These are phyloP conservation scores for Empidonax traillii DNA, from an alignment of 2,113 vertebrate species.

Conservation along the genomic window DNA sequence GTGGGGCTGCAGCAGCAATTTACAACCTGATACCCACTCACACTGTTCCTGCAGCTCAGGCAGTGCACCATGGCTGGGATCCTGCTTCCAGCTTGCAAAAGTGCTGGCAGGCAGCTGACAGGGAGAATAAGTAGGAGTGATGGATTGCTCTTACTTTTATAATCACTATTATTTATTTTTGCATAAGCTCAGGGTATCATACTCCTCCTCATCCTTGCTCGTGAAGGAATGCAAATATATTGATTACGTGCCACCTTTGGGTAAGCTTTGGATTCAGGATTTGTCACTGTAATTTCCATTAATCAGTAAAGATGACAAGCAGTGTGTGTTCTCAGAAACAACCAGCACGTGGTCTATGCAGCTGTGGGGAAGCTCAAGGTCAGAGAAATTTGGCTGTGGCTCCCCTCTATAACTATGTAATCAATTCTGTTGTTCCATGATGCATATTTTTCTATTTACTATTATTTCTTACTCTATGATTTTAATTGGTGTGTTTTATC, in stretches of 20 bases:
- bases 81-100: neutral
- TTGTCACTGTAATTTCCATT: slow-evolving; percentile 3
- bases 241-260: neutral
- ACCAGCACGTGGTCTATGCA: neutral
- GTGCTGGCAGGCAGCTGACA: neutral
- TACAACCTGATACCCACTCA: neutral
- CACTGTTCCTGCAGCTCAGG: neutral
- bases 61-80: neutral
- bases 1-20: neutral
- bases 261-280: neutral
- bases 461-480: neutral
- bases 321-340: neutral
- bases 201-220: neutral
- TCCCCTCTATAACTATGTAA: neutral
- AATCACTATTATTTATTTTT: neutral
- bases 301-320: neutral
- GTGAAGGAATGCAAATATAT: neutral
- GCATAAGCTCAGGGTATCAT: neutral
- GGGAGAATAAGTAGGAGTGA: neutral
- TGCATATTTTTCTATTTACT: neutral
- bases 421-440: neutral
- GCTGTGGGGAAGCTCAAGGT: neutral
- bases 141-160: neutral
- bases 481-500: neutral
- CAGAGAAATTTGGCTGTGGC: neutral